Evolutionary conservation across 2,797 vertebrate species (phyloP).

Genomic region (Lutra lutra): DNA sequence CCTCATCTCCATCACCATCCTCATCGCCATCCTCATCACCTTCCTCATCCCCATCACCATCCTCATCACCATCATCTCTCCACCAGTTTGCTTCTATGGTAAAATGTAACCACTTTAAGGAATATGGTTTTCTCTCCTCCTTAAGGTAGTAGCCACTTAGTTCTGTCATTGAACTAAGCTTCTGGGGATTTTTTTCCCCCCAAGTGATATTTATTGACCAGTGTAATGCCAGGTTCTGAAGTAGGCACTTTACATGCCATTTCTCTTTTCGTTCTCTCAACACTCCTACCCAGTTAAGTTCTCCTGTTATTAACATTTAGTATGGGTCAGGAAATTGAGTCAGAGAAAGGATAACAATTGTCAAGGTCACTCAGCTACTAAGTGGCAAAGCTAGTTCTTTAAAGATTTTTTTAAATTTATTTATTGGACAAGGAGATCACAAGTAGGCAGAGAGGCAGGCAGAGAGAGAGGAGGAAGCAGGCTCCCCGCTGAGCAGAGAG

Average conservation of each 20-base stretch:
- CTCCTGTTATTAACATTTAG: background rate
- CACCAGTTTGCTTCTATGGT: background rate
- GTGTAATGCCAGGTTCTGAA: background rate
- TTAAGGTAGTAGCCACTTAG: background rate
- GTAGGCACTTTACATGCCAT: background rate
- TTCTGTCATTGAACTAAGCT: background rate
- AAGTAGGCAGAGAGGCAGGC: no score
- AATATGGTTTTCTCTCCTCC: background rate
- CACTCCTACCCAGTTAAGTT: background rate
- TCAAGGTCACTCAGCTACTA: background rate
- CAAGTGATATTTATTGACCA: background rate
- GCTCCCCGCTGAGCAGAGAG: no score
- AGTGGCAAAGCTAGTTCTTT: background rate
- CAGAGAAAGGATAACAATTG: background rate
- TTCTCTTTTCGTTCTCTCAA: background rate
- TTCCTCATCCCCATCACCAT: no score
- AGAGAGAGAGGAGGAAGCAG: no score
- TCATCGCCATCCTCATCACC: fast-evolving
- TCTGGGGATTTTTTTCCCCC: background rate
- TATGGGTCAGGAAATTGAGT: background rate
- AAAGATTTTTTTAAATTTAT: background rate
- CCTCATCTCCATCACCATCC: fast-evolving
- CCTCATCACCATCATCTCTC: background rate
- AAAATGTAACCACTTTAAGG: background rate
- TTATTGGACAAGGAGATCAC: no score